Evolutionary conservation across 2,888 invertebrate genomes (phyloP), one percentile per base, ranked within the genome.

Genomic region (Panopea generosa): DNA sequence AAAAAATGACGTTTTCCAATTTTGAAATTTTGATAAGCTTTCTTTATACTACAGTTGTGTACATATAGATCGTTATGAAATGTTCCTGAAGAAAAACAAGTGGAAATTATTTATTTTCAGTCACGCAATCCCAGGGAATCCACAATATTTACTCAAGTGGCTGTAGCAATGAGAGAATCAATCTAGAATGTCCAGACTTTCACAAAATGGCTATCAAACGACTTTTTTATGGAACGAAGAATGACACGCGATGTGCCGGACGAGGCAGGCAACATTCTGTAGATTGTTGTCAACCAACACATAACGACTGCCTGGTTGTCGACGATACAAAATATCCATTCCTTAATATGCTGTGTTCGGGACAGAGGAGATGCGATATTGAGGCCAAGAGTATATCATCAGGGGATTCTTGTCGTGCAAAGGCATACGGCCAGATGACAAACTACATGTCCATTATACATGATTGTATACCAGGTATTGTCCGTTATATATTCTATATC

Each of bases 391-490:
- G 69, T 22, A 77, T 84, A 2, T 61, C 56, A 14, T 82, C 86
- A 3, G 67, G 77, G n/a, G 67, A 27, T 7, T 57, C 63, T 6
- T 89, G 88, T 53, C 66, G 66, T 24, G 70, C 74, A 29, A 72
- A 76, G 18, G 71, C 81, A 1, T 80, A 83, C 47, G 62, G 75
- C 2, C 26, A 55, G 11, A 43, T 61, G 14, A 87, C 88, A 1
- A 84, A 88, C 62, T 88, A 86, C 72, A 87, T 89, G 87, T 86
- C 87, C 6, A 86, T 89, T 38, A 85, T 89, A 69, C 88, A 89
- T 62, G 87, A 88, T 65, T 89, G 89, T 76, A 83, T 89, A n/a
- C 83, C 87, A 67, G 86, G 89, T 89, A 67, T n/a, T n/a, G n/a
- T 50, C n/a, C n/a, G n/a, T n/a, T n/a, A n/a, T n/a, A n/a, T n/a